Conservation (phyloP, 2,888 invertebrate species). For the Venusia cambrica region DNA sequence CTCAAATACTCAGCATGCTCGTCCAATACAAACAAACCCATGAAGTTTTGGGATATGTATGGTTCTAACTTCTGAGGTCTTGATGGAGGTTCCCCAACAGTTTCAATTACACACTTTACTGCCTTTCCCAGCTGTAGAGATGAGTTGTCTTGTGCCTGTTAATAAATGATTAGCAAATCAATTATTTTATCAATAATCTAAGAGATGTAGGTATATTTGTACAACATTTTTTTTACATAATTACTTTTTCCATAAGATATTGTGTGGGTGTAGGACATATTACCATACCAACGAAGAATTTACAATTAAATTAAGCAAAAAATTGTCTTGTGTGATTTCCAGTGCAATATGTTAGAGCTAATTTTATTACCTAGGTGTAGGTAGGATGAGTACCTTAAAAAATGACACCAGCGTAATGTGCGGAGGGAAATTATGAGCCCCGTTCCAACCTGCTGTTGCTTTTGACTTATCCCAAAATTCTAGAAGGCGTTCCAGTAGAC, state of each 20-base stretch:
- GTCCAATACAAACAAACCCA: constrained; percentile 93
- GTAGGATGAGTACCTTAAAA: constrained; percentile 85
- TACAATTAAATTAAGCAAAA: too few relatives aligned
- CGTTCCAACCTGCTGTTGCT: constrained; percentile 90
- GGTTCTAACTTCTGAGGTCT: constrained; percentile 87
- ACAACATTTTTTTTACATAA: too few relatives aligned
- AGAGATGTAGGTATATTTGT: too few relatives aligned
- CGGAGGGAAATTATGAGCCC: constrained; percentile 93
- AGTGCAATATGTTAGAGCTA: too few relatives aligned
- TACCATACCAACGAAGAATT: too few relatives aligned
- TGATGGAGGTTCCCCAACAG: constrained; percentile 84
- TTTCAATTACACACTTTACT: constrained; percentile 87
- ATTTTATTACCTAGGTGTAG: too few relatives aligned
- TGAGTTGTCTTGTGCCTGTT: constrained; percentile 87
- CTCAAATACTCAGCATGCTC: constrained; percentile 90
- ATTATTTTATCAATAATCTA: too few relatives aligned
- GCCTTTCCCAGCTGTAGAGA: constrained; percentile 85
- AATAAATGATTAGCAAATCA: constrained; percentile 1
- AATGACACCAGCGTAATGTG: constrained; percentile 95
- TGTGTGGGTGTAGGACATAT: too few relatives aligned
- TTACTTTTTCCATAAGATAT: too few relatives aligned
- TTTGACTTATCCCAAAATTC: constrained; percentile 90
- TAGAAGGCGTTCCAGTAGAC: constrained; percentile 85
- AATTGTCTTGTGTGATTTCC: too few relatives aligned
- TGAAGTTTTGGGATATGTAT: constrained; percentile 93